Evolutionary conservation across 2,113 vertebrate genomes (phyloP), one percentile per base, ranked within the genome.

Genomic region (Elaphurus davidianus): DNA sequence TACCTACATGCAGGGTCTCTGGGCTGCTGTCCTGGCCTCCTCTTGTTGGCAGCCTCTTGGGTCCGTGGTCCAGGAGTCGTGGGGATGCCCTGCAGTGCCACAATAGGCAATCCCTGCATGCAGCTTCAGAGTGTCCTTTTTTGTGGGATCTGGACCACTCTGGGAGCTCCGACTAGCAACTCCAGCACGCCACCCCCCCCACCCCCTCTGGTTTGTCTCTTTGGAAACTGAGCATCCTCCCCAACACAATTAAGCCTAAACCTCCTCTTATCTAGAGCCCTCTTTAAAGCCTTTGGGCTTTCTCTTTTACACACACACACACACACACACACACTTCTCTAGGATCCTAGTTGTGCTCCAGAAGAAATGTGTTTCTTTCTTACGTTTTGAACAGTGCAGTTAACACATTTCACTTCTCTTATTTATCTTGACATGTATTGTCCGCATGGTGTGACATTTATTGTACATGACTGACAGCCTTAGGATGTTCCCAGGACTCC

Each of bases 41-140:
- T 62, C 52, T 88, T 7, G 6, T 4, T 16, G 40, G 23, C 6
- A 64, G 25, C 55, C 67, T 57, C 57, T 33, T 1, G 0, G 3
- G 14, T 13, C 64, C 6, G 0, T 50, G 57, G 36, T 45, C 25
- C 30, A 6, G 7, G 17, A 0, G 0, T 21, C n/a, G 2, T 14
- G 16, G 15, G 50, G 62, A 14, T 11, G 1, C n/a, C 64, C 13
- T 62, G 28, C 45, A 25, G 55, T 4, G 4, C 3, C 0, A 3
- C 19, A 57, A 19, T 47, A n/a, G 6, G 3, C 64, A 33, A 21
- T 40, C 78, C 23, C 81, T 67, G 5, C 27, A 36, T 64, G 71
- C 12, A 50, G 30, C 33, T 78, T 45, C 45, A 21, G 64, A 90
- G 40, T 21, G 25, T 50, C 67, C 50, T 16, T 36, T 21, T 50